phyloP scores from a whole-genome alignment of 2,888 invertebrate genomes.

The Cheilosia scutellata region DNA sequence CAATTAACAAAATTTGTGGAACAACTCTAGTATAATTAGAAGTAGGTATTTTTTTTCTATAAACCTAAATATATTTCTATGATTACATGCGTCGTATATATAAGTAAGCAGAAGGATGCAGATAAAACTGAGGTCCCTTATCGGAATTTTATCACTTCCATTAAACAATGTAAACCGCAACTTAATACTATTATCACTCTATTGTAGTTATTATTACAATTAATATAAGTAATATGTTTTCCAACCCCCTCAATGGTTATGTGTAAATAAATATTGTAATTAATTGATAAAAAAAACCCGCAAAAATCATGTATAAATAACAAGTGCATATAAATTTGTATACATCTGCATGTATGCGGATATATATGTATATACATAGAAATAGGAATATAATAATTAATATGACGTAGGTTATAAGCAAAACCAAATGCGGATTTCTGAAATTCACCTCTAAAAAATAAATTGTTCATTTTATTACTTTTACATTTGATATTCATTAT shows the following conservation, averaged over 20 bases:
- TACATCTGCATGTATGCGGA: slow-evolving; percentile 60
- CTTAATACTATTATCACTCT: slow-evolving; percentile 73
- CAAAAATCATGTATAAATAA: slow-evolving; percentile 61
- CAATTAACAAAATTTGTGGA: slow-evolving; percentile 98
- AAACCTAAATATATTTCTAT: slow-evolving; percentile 68
- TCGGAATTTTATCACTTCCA: slow-evolving; percentile 74
- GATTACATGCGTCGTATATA: slow-evolving; percentile 56
- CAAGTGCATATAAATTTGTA: slow-evolving; percentile 60
- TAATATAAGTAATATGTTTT: slow-evolving; percentile 61
- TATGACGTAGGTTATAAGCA: slow-evolving; percentile 73
- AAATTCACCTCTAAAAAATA: slow-evolving; percentile 64
- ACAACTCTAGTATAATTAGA: slow-evolving; percentile 91
- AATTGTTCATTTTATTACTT: slow-evolving; percentile 58
- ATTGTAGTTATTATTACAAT: slow-evolving; percentile 72
- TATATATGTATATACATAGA: slow-evolving; percentile 75
- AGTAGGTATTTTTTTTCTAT: slow-evolving; percentile 73
- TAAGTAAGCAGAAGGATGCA: slow-evolving; percentile 51
- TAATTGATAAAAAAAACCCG: slow-evolving; percentile 50
- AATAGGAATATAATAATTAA: slow-evolving; percentile 36
- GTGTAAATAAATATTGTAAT: slow-evolving; percentile 70
- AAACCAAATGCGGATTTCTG: slow-evolving; percentile 74
- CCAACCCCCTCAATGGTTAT: slow-evolving; percentile 51
- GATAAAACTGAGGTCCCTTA: slow-evolving; percentile 64
- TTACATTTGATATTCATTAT: slow-evolving; percentile 69
- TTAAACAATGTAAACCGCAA: slow-evolving; percentile 55